Base-by-base conservation (phyloP, 2,888 invertebrate genomes). In the Leptinotarsa rubiginosa region DNA sequence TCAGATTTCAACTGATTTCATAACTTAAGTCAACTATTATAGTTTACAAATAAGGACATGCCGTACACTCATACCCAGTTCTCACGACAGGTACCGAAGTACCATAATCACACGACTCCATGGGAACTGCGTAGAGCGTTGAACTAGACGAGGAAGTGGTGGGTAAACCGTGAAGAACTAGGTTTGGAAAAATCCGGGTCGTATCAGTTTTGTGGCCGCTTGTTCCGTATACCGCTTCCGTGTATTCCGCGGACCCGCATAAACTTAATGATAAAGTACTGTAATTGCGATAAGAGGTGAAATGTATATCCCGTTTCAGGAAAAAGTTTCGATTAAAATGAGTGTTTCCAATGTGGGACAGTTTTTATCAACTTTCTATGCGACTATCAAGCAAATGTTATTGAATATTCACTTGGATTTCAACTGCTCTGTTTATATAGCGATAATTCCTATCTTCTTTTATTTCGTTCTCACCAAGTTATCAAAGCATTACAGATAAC, bases 71-170 rank as follows among this genome's bases (percentile, higher is more conserved):
- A 69, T 69, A 65, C 71, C 54, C 49, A 74, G 74, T 81, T 81
- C 81, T 73, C 79, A 81, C 79, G 81, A 75, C 77, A 75, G 78
- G 74, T 65, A 67, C 67, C 70, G 59, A 59, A 69, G 59, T 31
- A 75, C 72, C 74, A 77, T 74, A 69, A 69, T 69, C 69, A 56
- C 69, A 69, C 69, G 69, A 20, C 31, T 56, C 69, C 69, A 69
- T 69, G 69, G 76, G 75, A 77, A 77, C 76, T 75, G 75, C 47
- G 50, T 47, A 18, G 83, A 79, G 77, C 84, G 75, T 84, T 84
- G 84, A 84, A 84, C 84, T 80, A 79, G 78, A 78, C 77, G 76
- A 85, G 84, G 85, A 85, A 84, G 83, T 82, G 79, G 82, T 78
- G 80, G 80, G 79, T 83, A 83, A 81, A 84, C 80, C 83, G 80